Percentiles rank a stretch among this genome's conserved stretches.
Conservation (phyloP, 2,888 invertebrate genomes). For the Tetrapedia diversipes region DNA sequence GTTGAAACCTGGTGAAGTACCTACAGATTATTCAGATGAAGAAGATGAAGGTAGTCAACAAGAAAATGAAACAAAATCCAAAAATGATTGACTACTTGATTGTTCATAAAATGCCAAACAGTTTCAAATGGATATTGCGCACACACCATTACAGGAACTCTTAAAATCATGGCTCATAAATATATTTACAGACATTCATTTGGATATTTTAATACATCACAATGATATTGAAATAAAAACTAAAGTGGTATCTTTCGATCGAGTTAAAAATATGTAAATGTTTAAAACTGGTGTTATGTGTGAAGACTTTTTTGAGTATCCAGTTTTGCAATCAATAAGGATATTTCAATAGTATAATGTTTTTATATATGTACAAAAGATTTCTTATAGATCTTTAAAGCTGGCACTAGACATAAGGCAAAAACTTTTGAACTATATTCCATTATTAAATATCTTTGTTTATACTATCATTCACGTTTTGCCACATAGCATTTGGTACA, state of each 20-base stretch:
- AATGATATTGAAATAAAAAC: conserved; percentile 64
- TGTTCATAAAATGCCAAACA: conserved; percentile 61
- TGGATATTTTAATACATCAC: conserved; percentile 69
- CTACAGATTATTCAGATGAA: conserved; percentile 95
- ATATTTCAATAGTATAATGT: conserved; percentile 62
- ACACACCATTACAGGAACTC: conserved; percentile 73
- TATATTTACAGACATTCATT: conserved; percentile 69
- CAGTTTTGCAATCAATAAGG: conserved; percentile 43
- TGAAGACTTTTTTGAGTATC: conserved; percentile 73
- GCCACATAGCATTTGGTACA: conserved; percentile 35
- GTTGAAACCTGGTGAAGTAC: conserved; percentile 95
- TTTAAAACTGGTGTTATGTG: conserved; percentile 69
- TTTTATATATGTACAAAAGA: conserved; percentile 70
- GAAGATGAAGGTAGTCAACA: conserved; percentile 86
- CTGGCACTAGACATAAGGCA: conserved; percentile 48
- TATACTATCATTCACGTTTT: conserved; percentile 40
- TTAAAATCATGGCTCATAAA: conserved; percentile 67
- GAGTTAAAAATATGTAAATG: conserved; percentile 68
- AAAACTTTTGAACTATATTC: conserved; percentile 54
- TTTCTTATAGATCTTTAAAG: conserved; percentile 62
- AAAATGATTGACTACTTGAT: conserved; percentile 79
- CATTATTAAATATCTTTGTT: conserved; percentile 51
- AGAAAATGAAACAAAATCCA: conserved; percentile 82
- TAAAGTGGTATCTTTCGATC: conserved; percentile 71
- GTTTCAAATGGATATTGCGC: conserved; percentile 68